phyloP scores from a whole-genome alignment of 1,140 invertebrate species.

The Zaprionus ghesquierei region DNA sequence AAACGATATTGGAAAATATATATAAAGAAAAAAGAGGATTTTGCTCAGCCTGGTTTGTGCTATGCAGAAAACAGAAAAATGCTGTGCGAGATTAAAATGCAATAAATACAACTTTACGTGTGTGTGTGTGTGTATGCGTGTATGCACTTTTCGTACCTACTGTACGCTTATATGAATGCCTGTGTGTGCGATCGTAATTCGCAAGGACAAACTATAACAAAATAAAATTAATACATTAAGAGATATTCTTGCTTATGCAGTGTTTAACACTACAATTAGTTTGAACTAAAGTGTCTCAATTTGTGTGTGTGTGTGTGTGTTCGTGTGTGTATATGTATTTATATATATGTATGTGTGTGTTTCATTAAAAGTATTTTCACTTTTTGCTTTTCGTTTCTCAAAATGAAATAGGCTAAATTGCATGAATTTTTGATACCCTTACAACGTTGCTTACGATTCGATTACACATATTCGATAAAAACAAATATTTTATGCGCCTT shows the following conservation, averaged over 20 bases:
- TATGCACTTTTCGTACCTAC: neutral
- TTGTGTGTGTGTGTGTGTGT: conserved; percentile 40
- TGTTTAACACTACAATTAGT: conserved; percentile 79
- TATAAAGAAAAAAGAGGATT: conserved; percentile 12
- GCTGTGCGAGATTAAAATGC: conserved; percentile 70
- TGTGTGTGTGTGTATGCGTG: conserved; percentile 35
- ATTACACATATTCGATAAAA: conserved; percentile 75
- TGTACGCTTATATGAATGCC: neutral
- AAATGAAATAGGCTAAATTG: conserved; percentile 75
- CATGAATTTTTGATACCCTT: conserved; percentile 65
- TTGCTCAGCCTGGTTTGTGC: conserved; percentile 34
- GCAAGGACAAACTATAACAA: conserved; percentile 73
- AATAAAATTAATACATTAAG: conserved; percentile 78
- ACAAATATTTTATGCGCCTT: conserved; percentile 65
- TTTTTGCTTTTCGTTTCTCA: conserved; percentile 37
- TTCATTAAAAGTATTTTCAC: conserved; percentile 23
- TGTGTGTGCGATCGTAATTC: conserved; percentile 34
- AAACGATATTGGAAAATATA: conserved; percentile 15
- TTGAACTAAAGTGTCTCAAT: conserved; percentile 80
- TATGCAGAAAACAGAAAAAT: conserved; percentile 60
- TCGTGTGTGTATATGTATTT: conserved; percentile 13
- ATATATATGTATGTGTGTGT: conserved; percentile 28
- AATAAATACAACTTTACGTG: conserved; percentile 61
- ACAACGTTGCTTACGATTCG: conserved; percentile 74
- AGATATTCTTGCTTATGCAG: conserved; percentile 80